phyloP scores from a whole-genome alignment of 2,797 vertebrate species.

The Acrossocheilus wenchowensis region DNA sequence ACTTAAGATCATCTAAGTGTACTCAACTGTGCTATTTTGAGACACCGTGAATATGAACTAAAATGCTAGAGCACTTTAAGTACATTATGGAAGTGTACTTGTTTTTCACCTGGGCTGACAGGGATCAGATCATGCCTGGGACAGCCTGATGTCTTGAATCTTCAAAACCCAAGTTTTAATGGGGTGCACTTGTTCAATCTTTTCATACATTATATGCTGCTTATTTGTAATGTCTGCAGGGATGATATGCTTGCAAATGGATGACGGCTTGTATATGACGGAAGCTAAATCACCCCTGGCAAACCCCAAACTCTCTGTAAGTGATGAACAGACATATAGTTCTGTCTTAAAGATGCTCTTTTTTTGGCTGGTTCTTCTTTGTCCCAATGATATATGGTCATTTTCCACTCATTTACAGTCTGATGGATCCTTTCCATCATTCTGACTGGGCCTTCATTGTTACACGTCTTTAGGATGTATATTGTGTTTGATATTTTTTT shows the following conservation, averaged over 20 bases:
- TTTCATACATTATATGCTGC: neutral
- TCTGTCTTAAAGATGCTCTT: neutral
- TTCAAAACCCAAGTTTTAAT: conserved; percentile 18
- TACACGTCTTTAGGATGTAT: neutral
- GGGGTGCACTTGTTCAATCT: conserved; percentile 9
- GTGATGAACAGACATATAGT: neutral
- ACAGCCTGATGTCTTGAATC: conserved; percentile 32
- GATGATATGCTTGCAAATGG: neutral
- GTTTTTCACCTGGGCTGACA: neutral
- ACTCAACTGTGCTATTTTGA: too few relatives aligned
- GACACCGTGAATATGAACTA: too few relatives aligned
- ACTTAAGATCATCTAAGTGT: too few relatives aligned
- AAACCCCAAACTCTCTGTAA: neutral
- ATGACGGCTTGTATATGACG: neutral
- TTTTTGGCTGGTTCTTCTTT: neutral
- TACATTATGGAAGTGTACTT: too few relatives aligned
- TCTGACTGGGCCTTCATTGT: neutral
- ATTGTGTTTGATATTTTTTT: neutral
- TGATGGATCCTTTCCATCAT: too few relatives aligned
- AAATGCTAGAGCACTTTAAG: too few relatives aligned
- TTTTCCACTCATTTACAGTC: neutral
- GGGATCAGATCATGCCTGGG: conserved; percentile 20
- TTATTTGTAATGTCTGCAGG: conserved; percentile 3
- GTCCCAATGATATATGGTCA: neutral
- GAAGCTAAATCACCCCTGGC: neutral